phyloP scores from a whole-genome alignment of 2,113 vertebrate genomes.

The Parus major region DNA sequence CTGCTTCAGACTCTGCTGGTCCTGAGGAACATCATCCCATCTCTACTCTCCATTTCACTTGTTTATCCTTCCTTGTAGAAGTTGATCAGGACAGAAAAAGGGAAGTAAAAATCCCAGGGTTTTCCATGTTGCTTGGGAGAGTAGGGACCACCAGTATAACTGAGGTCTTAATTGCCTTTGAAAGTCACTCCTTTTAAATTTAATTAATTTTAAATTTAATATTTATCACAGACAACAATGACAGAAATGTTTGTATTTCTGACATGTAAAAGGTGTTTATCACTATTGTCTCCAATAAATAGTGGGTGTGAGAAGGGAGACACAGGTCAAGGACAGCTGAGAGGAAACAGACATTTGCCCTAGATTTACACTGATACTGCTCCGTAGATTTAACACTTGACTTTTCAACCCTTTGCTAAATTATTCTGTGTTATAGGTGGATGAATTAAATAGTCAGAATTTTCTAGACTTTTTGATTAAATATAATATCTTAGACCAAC shows the following conservation, averaged over 20 bases:
- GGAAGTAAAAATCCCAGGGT: background rate
- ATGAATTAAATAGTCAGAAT: background rate
- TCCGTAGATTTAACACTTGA: background rate
- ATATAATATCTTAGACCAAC: background rate
- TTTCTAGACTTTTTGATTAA: background rate
- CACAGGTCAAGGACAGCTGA: background rate
- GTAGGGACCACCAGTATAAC: background rate
- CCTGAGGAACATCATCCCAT: background rate
- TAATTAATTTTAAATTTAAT: no score
- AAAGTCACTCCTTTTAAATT: background rate
- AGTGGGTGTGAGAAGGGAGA: accelerated
- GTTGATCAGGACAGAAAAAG: background rate
- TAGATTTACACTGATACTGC: background rate
- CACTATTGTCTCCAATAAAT: background rate
- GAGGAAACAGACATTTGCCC: background rate
- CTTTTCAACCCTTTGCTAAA: background rate
- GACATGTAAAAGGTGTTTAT: background rate
- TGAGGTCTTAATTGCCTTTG: background rate
- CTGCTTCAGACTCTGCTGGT: background rate
- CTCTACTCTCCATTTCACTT: background rate
- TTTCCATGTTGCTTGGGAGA: background rate
- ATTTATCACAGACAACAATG: background rate
- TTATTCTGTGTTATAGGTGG: background rate
- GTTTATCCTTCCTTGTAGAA: background rate
- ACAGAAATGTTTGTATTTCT: background rate